Conservation (phyloP, 1,140 invertebrate genomes). For the Ooceraea biroi region DNA sequence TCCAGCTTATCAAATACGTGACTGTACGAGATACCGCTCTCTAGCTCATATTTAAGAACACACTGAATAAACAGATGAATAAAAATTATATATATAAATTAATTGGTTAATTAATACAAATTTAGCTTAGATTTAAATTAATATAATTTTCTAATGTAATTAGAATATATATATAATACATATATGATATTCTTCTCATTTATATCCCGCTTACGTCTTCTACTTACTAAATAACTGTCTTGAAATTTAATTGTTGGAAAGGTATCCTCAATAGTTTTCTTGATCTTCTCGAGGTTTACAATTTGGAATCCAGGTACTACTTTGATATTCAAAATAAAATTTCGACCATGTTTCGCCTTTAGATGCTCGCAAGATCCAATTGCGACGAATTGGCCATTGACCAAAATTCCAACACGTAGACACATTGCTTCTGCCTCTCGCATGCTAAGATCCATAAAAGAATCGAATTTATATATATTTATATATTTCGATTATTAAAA, state of each 20-base stretch:
- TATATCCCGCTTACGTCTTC: background rate
- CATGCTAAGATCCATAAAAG: constrained; percentile 83
- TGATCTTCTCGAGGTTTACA: constrained; percentile 30
- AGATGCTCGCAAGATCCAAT: constrained; percentile 88
- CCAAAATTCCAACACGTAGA: constrained; percentile 88
- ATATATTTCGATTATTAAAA: background rate
- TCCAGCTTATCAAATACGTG: constrained; percentile 72
- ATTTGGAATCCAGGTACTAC: constrained; percentile 57
- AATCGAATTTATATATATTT: background rate
- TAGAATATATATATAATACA: no score
- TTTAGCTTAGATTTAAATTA: background rate
- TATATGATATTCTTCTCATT: no score
- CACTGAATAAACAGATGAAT: background rate
- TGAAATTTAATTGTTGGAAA: constrained; percentile 52
- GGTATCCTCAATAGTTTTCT: constrained; percentile 38
- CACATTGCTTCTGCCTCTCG: constrained; percentile 89
- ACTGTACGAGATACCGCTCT: constrained; percentile 61
- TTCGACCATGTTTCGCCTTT: constrained; percentile 89
- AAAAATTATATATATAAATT: constrained; percentile 31
- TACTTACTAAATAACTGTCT: constrained; percentile 53
- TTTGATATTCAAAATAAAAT: constrained; percentile 88
- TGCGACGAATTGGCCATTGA: constrained; percentile 87
- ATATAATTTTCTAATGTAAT: no score
- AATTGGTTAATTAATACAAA: constrained; percentile 7
- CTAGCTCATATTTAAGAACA: constrained; percentile 52